Evolutionary conservation across 2,888 invertebrate genomes (phyloP), one percentile per base, ranked within the genome.

Genomic region (Punctoribates punctum): DNA sequence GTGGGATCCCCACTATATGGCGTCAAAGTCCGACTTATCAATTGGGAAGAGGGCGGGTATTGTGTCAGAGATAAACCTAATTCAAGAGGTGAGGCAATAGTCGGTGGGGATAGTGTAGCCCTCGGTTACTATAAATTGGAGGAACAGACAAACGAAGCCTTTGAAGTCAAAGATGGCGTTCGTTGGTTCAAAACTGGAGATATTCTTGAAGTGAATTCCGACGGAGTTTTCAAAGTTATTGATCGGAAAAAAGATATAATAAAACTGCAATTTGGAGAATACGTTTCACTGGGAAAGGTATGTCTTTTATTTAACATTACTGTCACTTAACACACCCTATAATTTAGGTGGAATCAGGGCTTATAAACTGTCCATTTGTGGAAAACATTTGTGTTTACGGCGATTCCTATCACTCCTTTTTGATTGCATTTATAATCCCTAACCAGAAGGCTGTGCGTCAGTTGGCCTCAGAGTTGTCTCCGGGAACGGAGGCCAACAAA

Each of bases 101-200:
- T 91, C 77, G 92, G 93, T 27, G 98, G 98, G 20, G 92, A 91
- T 62, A 93, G 92, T 83, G 92, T 99, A 73, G 93, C 95, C 23
- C 88, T 89, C 79, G 98, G 98, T 67, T 99, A 99, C 85, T 97
- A 93, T 86, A 94, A 94, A 85, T 62, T 77, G 6, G 75, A 77
- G 0, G 78, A 77, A 20, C 75, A 80, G 75, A 81, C 81, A 8
- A 88, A 88, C 78, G 94, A 94, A 82, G 95, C 96, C 82, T 96
- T 96, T 86, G 81, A 83, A 23, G 89, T 90, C 78, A 88, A 88
- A 78, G 90, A 90, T 81, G 95, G 92, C 0, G 88, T 87, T 78
- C 87, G 91, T 80, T 99, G 96, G 93, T 98, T 99, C 87, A 90
- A 90, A 82, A 94, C 95, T n/a, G 99, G 98, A 0, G 98, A 99